Conservation (phyloP, 2,113 vertebrate species). For the Tachysurus fulvidraco region DNA sequence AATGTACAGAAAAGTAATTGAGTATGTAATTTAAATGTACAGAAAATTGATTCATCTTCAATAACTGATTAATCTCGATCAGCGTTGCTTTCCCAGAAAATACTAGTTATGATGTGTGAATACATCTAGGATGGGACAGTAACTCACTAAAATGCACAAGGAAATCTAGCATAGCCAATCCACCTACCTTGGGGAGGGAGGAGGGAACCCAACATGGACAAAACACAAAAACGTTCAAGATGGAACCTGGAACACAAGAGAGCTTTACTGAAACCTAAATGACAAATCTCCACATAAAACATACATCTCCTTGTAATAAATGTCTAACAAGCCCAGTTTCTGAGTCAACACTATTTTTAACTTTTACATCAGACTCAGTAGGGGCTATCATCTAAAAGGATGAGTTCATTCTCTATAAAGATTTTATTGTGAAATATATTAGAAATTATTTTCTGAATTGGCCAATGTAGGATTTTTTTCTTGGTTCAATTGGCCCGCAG, state of each 20-base stretch:
- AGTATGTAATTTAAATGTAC: no score
- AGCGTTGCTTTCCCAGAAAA: neutral
- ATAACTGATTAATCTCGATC: neutral
- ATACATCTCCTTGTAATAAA: neutral
- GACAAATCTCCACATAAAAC: neutral
- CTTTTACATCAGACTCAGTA: neutral
- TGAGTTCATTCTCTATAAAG: constrained; percentile 39
- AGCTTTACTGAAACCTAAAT: neutral
- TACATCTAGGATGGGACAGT: neutral
- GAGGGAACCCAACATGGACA: neutral
- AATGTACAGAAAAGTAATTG: no score
- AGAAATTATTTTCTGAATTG: constrained; percentile 35
- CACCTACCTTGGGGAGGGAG: neutral
- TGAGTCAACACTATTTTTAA: neutral
- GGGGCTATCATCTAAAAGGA: neutral
- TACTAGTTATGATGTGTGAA: neutral
- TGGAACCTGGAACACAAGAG: neutral
- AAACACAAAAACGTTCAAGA: neutral
- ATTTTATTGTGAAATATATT: constrained; percentile 36
- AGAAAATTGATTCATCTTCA: neutral
- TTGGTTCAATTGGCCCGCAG: constrained; percentile 26
- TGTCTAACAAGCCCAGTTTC: neutral
- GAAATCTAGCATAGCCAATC: neutral
- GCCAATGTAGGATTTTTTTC: constrained; percentile 29
- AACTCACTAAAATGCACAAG: no score